Conservation (phyloP, 2,113 vertebrate genomes). For the Scomber scombrus region DNA sequence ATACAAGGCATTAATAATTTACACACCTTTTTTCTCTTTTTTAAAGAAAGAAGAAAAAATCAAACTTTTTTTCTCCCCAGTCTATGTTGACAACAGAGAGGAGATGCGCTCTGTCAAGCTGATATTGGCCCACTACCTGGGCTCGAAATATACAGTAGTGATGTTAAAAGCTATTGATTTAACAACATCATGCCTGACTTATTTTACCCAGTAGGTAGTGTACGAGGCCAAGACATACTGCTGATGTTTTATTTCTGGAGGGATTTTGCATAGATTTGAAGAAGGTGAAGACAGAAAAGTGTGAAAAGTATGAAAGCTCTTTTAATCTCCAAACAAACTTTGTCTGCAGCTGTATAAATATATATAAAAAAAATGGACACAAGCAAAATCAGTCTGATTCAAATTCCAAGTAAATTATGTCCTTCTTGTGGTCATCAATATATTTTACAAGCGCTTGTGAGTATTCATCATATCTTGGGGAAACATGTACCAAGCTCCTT, state of each 20-base stretch:
- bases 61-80: slow-evolving; percentile 27
- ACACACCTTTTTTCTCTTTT: slow-evolving; percentile 23
- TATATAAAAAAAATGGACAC: neutral
- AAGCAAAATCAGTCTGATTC: slow-evolving; percentile 3
- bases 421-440: slow-evolving; percentile 16
- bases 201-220: slow-evolving; percentile 40
- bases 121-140: slow-evolving; percentile 13
- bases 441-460: slow-evolving; percentile 10
- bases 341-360: neutral
- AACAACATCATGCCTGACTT: slow-evolving; percentile 52
- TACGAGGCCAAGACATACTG: slow-evolving; percentile 41
- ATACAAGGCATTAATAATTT: slow-evolving; percentile 73
- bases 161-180: slow-evolving; percentile 77
- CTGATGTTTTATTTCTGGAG: slow-evolving; percentile 12
- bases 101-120: slow-evolving; percentile 34
- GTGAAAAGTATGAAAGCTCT: slow-evolving; percentile 7
- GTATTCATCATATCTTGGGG: slow-evolving; percentile 9
- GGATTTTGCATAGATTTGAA: slow-evolving; percentile 33
- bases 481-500: slow-evolving; percentile 1
- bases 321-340: neutral
- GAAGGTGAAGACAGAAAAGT: neutral
- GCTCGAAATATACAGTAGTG: slow-evolving; percentile 55
- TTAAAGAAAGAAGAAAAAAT: slow-evolving; percentile 34
- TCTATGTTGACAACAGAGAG: slow-evolving; percentile 42
- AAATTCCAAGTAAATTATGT: slow-evolving; percentile 2